These are phyloP conservation scores for Cathartes aura DNA, from an alignment of 2,113 vertebrate species.

Conservation along the genomic window DNA sequence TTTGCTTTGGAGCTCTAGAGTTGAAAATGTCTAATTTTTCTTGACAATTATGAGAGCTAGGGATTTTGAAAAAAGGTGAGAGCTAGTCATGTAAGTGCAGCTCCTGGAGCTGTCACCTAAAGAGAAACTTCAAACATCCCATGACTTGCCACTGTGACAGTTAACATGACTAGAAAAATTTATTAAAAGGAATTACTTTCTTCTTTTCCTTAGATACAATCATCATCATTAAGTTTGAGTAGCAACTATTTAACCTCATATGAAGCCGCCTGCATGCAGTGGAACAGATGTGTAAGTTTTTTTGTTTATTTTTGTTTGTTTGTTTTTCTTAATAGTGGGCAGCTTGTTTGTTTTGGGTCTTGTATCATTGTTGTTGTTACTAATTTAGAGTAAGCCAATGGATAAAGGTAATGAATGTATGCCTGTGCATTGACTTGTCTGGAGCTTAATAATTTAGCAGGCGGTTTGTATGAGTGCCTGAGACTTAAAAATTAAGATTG, in stretches of 20 bases:
- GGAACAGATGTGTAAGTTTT: slow-evolving; percentile 44
- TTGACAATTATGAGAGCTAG: background rate
- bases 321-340: background rate
- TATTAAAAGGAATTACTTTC: background rate
- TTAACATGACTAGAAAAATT: background rate
- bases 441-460: background rate
- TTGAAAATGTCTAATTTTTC: background rate
- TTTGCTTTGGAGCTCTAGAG: background rate
- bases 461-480: background rate
- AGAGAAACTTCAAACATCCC: background rate
- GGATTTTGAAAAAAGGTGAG: background rate
- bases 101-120: background rate
- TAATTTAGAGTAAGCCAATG: background rate
- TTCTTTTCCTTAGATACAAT: slow-evolving; percentile 29
- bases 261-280: slow-evolving; percentile 4
- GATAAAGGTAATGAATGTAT: background rate
- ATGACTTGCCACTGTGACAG: background rate
- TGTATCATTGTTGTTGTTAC: background rate
- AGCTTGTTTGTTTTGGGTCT: background rate
- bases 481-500: background rate
- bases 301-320: background rate
- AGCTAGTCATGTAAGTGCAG: background rate
- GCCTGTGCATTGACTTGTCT: background rate
- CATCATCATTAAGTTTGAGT: slow-evolving; percentile 12
- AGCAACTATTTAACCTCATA: slow-evolving; percentile 9